Evolutionary conservation across 2,888 invertebrate species (phyloP), one percentile per base, ranked within the genome.

Genomic region (Agrilus cyanescens): DNA sequence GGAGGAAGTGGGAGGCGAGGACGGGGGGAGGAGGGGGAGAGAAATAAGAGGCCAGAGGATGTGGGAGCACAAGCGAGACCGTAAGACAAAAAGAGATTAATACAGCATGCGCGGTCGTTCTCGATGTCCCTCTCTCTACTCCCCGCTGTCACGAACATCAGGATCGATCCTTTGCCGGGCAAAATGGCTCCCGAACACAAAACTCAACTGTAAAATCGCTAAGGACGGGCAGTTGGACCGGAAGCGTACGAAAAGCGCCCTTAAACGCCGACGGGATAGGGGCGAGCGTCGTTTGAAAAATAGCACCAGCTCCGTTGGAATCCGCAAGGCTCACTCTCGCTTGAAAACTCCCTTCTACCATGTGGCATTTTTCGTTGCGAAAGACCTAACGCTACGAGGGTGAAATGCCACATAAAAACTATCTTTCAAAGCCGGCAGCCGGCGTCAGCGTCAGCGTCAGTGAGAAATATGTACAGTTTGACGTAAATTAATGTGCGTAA

Each of bases 31-130:
- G 46, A 47, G 47, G 32, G 45, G 44, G 46, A 43, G 48, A 46
- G 47, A 49, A 46, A 49, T 50, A 50, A 53, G 58, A 58, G 59
- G 57, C 54, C 56, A 57, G 54, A 56, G 49, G 45, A 51, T 54
- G 54, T 52, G 57, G 54, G 56, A 50, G 60, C 52, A 57, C 56
- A 60, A 63, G 64, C 52, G 65, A 63, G 65, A 63, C 57, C 58
- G 56, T 63, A 65, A 66, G 66, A 66, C 65, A 66, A 67, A 66
- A 66, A 66, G 65, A 65, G 66, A 66, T 66, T 66, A 66, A 66
- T 57, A 66, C 61, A 59, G 60, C 62, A 65, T 65, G 66, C 66
- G 66, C 64, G 63, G 58, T 56, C 25, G 56, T 58, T 49, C 46
- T 60, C 25, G 25, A 10, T 25, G 63, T 53, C 63, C 63, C 65